phyloP scores from a whole-genome alignment of 2,113 vertebrate genomes.

The Nothocercus julius region DNA sequence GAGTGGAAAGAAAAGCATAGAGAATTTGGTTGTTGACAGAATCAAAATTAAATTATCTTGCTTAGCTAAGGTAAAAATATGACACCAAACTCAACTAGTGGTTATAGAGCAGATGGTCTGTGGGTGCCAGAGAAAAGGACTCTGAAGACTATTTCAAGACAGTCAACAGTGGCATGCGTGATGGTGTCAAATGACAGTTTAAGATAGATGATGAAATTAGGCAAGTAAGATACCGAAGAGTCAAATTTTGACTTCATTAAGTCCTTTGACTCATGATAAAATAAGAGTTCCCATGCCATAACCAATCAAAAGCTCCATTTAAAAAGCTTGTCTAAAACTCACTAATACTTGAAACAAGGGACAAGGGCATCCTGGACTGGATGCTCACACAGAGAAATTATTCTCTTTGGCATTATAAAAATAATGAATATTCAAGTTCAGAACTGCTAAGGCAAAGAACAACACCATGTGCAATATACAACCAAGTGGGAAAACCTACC shows the following conservation, averaged over 20 bases:
- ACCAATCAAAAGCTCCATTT: not conserved
- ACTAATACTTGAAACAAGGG: not conserved
- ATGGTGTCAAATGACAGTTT: not conserved
- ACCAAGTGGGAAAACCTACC: not conserved
- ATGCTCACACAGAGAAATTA: accelerated
- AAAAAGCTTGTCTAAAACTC: not conserved
- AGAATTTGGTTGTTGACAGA: not conserved
- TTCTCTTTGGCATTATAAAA: not conserved
- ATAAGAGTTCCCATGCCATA: not conserved
- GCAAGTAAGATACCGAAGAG: not conserved
- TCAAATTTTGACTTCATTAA: not conserved
- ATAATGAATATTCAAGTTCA: not conserved
- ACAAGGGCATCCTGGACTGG: not conserved
- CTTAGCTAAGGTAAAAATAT: not conserved
- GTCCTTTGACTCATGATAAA: not conserved
- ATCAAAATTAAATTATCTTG: not conserved
- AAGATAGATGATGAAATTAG: not conserved
- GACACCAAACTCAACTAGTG: not conserved
- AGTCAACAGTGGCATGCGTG: not conserved
- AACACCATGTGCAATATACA: not conserved
- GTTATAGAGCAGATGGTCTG: not conserved
- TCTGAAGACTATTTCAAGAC: not conserved
- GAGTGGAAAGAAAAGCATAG: not conserved
- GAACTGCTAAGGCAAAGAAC: not conserved
- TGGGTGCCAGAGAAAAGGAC: not conserved